phyloP scores from a whole-genome alignment of 2,113 vertebrate genomes.

The Varanus komodoensis region DNA sequence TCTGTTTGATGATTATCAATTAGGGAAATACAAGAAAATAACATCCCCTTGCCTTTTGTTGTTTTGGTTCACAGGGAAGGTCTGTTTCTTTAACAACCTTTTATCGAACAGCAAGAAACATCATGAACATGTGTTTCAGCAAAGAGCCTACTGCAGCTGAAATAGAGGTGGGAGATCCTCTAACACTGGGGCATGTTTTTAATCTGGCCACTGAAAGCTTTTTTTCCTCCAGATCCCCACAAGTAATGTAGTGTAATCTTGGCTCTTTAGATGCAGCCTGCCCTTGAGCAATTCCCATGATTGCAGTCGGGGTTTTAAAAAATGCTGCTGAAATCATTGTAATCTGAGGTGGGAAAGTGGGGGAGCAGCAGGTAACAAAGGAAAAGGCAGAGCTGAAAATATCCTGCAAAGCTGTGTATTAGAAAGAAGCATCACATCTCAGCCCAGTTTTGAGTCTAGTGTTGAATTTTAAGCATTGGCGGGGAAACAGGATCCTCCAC shows the following conservation, averaged over 20 bases:
- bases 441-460: background rate
- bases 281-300: background rate
- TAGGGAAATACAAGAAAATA: background rate
- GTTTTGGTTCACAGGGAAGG: slow-evolving; percentile 87
- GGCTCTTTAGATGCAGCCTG: background rate
- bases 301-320: background rate
- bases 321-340: too few relatives aligned
- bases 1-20: background rate
- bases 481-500: background rate
- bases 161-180: slow-evolving; percentile 87
- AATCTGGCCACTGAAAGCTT: background rate
- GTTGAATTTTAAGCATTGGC: background rate
- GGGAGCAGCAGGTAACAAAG: background rate
- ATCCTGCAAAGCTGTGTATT: background rate
- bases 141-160: slow-evolving; percentile 95
- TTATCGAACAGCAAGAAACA: slow-evolving; percentile 98
- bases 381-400: background rate
- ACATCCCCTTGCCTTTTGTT: background rate
- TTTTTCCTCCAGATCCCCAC: background rate
- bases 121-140: slow-evolving; percentile 99
- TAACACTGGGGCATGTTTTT: background rate
- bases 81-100: slow-evolving; percentile 99
- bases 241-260: background rate
- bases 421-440: background rate
- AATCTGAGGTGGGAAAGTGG: background rate